phyloP scores from a whole-genome alignment of 2,888 invertebrate genomes.

The Diplolepis rosae region DNA sequence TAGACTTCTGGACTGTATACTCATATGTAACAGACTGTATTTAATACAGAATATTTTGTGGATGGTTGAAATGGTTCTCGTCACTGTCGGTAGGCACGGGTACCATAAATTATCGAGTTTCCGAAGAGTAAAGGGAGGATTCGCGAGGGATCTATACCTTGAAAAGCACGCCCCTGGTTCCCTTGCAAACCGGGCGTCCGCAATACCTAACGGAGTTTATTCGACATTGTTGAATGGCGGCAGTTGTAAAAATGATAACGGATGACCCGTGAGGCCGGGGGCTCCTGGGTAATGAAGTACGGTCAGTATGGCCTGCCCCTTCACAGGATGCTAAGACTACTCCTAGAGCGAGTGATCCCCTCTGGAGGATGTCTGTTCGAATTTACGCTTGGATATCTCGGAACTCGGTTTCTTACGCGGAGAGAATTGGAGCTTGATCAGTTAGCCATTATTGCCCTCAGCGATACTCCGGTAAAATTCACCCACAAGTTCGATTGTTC shows the following conservation, averaged over 20 bases:
- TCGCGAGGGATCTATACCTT: slow-evolving; percentile 56
- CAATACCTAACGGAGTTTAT: slow-evolving; percentile 74
- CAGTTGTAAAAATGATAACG: slow-evolving; percentile 74
- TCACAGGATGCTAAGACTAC: slow-evolving; percentile 54
- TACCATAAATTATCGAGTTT: slow-evolving; percentile 46
- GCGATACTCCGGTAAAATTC: slow-evolving; percentile 8
- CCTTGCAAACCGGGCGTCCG: slow-evolving; percentile 58
- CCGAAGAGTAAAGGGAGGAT: slow-evolving; percentile 43
- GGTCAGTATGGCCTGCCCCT: slow-evolving; percentile 66
- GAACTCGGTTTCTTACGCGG: slow-evolving; percentile 27
- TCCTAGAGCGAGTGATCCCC: slow-evolving; percentile 55
- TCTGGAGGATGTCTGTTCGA: slow-evolving; percentile 56
- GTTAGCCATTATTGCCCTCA: slow-evolving; percentile 13
- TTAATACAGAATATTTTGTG: not conserved
- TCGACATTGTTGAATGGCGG: slow-evolving; percentile 74
- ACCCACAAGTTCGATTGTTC: not conserved
- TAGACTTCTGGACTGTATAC: no score
- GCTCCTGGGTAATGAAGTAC: slow-evolving; percentile 72
- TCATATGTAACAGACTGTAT: no score
- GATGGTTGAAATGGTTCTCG: not conserved
- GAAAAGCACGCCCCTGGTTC: slow-evolving; percentile 56
- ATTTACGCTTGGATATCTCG: slow-evolving; percentile 59
- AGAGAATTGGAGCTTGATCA: slow-evolving; percentile 12
- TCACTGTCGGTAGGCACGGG: slow-evolving; percentile 41
- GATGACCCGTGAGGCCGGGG: slow-evolving; percentile 69